Evolutionary conservation across 2,888 invertebrate species (phyloP).

Genomic region (Octodonta nipae): DNA sequence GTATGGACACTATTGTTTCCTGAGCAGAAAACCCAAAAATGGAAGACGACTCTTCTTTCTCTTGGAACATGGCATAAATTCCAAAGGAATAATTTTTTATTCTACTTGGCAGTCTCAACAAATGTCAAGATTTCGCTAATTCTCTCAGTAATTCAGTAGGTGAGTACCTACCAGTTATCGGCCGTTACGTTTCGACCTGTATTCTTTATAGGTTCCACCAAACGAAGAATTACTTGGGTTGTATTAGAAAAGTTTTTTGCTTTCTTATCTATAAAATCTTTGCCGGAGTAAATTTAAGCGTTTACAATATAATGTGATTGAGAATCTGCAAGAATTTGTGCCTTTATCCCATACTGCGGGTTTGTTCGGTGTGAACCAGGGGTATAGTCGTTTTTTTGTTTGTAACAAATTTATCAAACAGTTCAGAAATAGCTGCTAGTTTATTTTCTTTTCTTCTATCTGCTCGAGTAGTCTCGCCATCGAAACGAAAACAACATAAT

Average conservation of each 20-base stretch:
- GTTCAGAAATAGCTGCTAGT: slow-evolving; percentile 4
- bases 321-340: no score
- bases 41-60: not conserved
- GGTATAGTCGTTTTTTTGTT: slow-evolving; percentile 9
- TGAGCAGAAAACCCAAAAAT: not conserved
- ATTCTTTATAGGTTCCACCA: not conserved
- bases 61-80: not conserved
- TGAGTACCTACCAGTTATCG: not conserved
- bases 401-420: slow-evolving; percentile 8
- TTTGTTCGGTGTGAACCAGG: no score
- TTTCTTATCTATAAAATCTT: no score
- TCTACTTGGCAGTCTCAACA: not conserved
- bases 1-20: not conserved
- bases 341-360: no score
- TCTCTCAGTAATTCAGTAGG: not conserved
- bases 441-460: slow-evolving; percentile 5
- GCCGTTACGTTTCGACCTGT: not conserved
- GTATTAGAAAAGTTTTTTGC: not conserved
- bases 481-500: slow-evolving; percentile 6
- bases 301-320: no score
- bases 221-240: not conserved
- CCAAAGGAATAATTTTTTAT: slow-evolving; percentile 1
- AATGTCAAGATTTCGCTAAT: not conserved
- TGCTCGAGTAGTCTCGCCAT: slow-evolving; percentile 3
- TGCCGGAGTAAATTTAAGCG: no score